Conservation (phyloP, 1,140 invertebrate genomes). For the Drosophila mojavensis region DNA sequence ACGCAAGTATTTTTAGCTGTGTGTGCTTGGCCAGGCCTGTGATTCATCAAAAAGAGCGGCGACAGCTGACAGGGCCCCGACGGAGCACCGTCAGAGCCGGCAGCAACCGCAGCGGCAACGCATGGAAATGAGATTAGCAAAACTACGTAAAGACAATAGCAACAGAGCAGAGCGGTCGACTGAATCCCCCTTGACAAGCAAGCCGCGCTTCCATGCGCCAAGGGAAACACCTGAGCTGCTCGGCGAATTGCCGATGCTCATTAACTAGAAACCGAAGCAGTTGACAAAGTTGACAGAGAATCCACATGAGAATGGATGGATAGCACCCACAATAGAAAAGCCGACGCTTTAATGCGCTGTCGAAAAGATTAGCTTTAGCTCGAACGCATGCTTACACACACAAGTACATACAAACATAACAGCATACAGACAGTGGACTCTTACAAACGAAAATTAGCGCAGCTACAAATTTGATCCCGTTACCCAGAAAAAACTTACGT, state of each 20-base stretch:
- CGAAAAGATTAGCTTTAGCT: background rate
- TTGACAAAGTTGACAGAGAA: conserved; percentile 45
- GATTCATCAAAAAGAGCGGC: conserved; percentile 79
- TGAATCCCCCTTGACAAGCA: conserved; percentile 10
- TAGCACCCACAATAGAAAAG: background rate
- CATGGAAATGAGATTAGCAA: conserved; percentile 76
- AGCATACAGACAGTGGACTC: background rate
- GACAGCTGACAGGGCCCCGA: conserved; percentile 71
- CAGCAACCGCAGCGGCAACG: conserved; percentile 55
- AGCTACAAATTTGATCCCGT: conserved; percentile 9
- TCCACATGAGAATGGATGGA: conserved; percentile 7
- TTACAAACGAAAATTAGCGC: background rate
- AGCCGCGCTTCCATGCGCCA: conserved; percentile 41
- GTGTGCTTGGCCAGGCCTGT: conserved; percentile 70
- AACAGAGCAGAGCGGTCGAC: conserved; percentile 17
- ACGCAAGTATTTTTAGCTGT: conserved; percentile 70
- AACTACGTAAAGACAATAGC: conserved; percentile 57
- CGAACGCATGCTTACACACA: background rate
- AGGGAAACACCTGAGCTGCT: conserved; percentile 74
- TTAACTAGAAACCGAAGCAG: conserved; percentile 58
- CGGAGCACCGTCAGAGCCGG: conserved; percentile 38
- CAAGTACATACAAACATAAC: background rate
- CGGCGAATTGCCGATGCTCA: conserved; percentile 62
- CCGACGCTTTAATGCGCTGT: conserved; percentile 34
- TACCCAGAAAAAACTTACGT: conserved; percentile 8